phyloP scores from a whole-genome alignment of 2,888 invertebrate species.

The Drepana falcataria region DNA sequence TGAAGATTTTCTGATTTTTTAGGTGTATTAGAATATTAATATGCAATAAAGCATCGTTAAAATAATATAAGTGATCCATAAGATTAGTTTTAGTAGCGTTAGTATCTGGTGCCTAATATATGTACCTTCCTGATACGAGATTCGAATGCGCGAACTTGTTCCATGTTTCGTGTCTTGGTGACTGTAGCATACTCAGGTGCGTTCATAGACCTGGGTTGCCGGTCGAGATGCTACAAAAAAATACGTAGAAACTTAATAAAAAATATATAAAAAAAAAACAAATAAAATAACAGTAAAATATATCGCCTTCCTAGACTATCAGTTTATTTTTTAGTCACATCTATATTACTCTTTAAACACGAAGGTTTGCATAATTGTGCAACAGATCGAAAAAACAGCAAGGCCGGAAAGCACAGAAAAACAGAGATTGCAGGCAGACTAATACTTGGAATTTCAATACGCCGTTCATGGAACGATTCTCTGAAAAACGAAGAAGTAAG shows the following conservation, averaged over 20 bases:
- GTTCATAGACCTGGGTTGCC: constrained; percentile 16
- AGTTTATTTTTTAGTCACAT: too few species aligned
- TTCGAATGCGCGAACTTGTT: constrained; percentile 29
- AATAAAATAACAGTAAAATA: constrained; percentile 5
- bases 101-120: constrained; percentile 7
- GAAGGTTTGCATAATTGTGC: too few species aligned
- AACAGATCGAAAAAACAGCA: too few species aligned
- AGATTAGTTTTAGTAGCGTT: constrained; percentile 7
- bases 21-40: too few species aligned
- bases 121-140: constrained; percentile 49
- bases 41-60: too few species aligned
- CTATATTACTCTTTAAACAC: background rate
- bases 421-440: too few species aligned
- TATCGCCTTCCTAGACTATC: too few species aligned
- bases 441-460: too few species aligned
- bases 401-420: too few species aligned
- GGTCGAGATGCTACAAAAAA: constrained; percentile 9
- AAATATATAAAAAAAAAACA: constrained; percentile 6
- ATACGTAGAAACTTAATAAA: constrained; percentile 13
- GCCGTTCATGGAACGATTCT: too few species aligned
- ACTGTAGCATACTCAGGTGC: constrained; percentile 54
- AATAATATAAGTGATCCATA: background rate
- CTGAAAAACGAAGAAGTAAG: too few species aligned
- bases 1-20: too few species aligned
- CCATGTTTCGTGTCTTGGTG: constrained; percentile 40